Evolutionary conservation across 2,888 invertebrate species (phyloP).

Genomic region (Phortica okadai): DNA sequence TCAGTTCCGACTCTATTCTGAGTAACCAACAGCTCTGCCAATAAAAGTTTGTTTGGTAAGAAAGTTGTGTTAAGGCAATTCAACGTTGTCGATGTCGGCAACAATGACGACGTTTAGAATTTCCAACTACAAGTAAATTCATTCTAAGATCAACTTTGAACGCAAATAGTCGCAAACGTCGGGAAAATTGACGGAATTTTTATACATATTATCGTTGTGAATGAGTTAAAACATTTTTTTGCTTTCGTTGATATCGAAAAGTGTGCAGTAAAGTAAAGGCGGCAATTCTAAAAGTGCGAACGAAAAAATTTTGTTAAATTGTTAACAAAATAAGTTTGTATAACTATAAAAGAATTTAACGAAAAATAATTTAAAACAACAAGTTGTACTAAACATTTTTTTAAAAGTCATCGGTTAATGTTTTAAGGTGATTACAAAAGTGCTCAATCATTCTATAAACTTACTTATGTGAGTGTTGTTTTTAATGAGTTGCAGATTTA

Average conservation of each 20-base stretch:
- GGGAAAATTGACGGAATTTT: slow-evolving; percentile 27
- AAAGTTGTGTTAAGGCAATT: slow-evolving; percentile 36
- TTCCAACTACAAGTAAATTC: slow-evolving; percentile 55
- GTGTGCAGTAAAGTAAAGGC: neutral
- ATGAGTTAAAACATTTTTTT: neutral
- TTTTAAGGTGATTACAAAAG: neutral
- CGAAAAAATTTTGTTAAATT: no score
- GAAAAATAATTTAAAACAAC: no score
- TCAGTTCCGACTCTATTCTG: no score
- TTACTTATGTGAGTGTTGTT: neutral
- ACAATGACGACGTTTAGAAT: slow-evolving; percentile 43
- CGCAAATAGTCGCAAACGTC: slow-evolving; percentile 56
- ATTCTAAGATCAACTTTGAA: slow-evolving; percentile 65
- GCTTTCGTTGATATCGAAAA: neutral
- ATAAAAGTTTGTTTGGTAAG: slow-evolving; percentile 31
- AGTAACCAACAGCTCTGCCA: neutral
- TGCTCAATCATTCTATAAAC: slow-evolving; percentile 1
- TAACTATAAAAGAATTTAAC: no score
- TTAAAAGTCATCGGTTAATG: no score
- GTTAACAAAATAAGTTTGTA: neutral
- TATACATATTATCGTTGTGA: neutral
- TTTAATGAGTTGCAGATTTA: neutral
- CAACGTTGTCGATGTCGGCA: slow-evolving; percentile 1
- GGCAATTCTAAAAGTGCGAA: neutral
- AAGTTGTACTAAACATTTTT: no score